Evolutionary conservation across 37 sponge, comb jelly and placozoan genomes (phyloP), one percentile per base, ranked within the genome.

Genomic region (Dysidea cf. avara): DNA sequence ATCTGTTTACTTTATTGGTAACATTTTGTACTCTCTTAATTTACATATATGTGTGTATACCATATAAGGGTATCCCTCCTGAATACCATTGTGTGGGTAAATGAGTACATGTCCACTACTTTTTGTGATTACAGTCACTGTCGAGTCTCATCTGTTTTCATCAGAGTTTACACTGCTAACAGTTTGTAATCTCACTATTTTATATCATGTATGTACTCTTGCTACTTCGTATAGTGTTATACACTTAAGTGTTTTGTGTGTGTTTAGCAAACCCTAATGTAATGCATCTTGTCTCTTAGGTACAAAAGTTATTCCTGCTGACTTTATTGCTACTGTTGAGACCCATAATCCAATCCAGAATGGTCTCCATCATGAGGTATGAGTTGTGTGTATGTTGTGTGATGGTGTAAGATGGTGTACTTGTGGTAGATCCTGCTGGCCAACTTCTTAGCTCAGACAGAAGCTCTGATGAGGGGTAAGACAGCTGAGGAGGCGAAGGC

Each of bases 381-480:
- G 64, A 12, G 9, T 58, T 29, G 39, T 5, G 59, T 64, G 37
- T 64, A 12, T 64, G 7, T 12, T 37, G 6, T 5, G 30, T 64
- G 31, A 34, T 12, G 39, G 3, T 64, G 22, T 37, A 22, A 31
- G 22, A 7, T 21, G 72, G 31, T 32, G 34, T 37, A 17, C 24
- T 60, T 14, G 18, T 60, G n/a, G n/a, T 74, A 93, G 95, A 94
- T 97, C 68, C 81, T 97, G 53, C 54, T 94, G 68, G 92, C 99
- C 26, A 97, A 97, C 71, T 97, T 88, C 72, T 83, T 97, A 31
- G 99, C 99, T 24, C 99, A 97, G 66, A 97, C 99, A 12, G 95
- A 94, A 53, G 99, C 99, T 2, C 69, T 97, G 49, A 97, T 97
- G 99, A 82, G 75, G 28, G 99, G 99, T 4, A 97, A 94, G 67